A percentile compares a stretch with the other conserved stretches of the same genome.
Conservation (phyloP, 2,888 invertebrate species). For the Monoplex corrugatus region DNA sequence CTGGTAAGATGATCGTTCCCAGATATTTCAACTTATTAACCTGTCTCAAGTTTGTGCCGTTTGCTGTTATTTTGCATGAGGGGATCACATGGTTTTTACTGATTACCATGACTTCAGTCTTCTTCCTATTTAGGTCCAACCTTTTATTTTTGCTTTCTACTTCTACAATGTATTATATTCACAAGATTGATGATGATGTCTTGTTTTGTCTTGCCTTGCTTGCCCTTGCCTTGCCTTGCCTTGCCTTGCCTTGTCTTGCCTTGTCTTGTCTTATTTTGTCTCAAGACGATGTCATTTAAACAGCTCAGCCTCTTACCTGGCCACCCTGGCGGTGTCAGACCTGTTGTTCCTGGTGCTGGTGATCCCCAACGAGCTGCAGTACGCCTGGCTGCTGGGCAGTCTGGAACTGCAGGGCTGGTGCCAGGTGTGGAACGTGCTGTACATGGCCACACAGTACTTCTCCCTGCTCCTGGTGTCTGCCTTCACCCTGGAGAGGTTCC, state of each 20-base stretch:
- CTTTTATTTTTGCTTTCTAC: background rate
- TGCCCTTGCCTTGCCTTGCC: too few species aligned
- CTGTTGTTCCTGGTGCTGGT: conserved; percentile 73
- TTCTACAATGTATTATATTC: background rate
- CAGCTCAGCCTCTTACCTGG: conserved; percentile 78
- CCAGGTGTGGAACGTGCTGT: conserved; percentile 75
- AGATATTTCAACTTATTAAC: too few species aligned
- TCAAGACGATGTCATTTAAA: too few species aligned
- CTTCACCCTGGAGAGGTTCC: conserved; percentile 78
- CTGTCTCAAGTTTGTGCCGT: too few species aligned
- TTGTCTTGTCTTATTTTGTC: too few species aligned
- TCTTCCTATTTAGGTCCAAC: too few species aligned
- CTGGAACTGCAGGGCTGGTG: conserved; percentile 72
- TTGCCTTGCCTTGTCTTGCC: too few species aligned
- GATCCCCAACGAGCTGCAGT: conserved; percentile 75
- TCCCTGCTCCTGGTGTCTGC: conserved; percentile 78
- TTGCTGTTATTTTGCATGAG: too few species aligned
- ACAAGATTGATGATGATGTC: conserved; percentile 49
- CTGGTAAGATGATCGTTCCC: too few species aligned
- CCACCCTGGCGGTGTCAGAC: conserved; percentile 77
- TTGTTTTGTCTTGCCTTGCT: conserved; percentile 59
- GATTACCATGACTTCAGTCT: too few species aligned
- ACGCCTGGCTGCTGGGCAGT: conserved; percentile 74
- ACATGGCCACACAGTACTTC: conserved; percentile 76
- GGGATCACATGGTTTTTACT: too few species aligned